Conservation (phyloP, 2,888 invertebrate genomes). For the Orgyia antiqua region DNA sequence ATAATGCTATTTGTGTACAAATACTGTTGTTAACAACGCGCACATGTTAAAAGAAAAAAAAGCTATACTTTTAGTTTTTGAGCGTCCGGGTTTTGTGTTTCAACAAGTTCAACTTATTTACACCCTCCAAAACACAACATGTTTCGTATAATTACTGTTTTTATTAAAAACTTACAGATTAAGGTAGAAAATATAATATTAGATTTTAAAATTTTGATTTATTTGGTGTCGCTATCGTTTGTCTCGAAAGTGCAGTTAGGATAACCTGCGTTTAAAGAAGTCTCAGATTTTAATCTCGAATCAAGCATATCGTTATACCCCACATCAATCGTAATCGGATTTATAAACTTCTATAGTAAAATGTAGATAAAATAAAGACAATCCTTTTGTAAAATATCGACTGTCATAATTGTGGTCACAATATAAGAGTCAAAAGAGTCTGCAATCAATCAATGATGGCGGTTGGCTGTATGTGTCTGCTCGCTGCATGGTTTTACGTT, state of each 20-base stretch:
- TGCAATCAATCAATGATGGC: conserved; percentile 25
- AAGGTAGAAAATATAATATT: no score
- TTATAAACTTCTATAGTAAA: neutral
- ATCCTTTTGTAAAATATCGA: conserved; percentile 2
- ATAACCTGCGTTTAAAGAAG: no score
- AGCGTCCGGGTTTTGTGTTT: conserved; percentile 11
- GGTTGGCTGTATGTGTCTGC: conserved; percentile 17
- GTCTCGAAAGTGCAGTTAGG: no score
- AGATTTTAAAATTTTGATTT: no score
- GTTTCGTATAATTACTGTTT: conserved; percentile 8
- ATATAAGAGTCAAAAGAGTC: conserved; percentile 15
- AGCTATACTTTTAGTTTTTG: neutral
- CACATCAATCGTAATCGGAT: no score
- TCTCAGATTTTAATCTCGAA: no score
- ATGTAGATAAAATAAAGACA: neutral
- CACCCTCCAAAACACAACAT: conserved; percentile 7
- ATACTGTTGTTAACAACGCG: neutral
- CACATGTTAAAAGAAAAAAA: neutral
- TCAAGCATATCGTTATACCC: no score
- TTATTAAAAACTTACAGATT: no score
- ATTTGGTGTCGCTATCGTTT: no score
- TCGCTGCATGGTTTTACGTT: conserved; percentile 17
- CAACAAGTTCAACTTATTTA: conserved; percentile 11
- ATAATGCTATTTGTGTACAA: neutral
- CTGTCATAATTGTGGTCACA: conserved; percentile 6